Conservation (phyloP, 2,888 invertebrate species). For the Phaonia tiefii region DNA sequence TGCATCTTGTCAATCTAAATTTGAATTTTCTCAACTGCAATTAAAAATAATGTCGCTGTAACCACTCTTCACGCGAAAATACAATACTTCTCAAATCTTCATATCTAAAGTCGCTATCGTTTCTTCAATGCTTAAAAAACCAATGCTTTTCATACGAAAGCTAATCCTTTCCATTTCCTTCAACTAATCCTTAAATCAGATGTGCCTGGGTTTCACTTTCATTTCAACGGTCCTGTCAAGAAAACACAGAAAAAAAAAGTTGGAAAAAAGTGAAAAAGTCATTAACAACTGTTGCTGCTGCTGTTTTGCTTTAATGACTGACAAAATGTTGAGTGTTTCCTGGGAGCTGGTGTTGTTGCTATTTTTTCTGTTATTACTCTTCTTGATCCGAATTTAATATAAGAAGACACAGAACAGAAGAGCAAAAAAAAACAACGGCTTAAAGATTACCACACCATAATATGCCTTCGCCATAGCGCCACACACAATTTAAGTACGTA, state of each 20-base stretch:
- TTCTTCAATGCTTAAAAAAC: no score
- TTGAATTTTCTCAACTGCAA: no score
- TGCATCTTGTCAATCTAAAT: no score
- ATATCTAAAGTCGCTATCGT: no score
- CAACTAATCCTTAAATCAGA: background rate
- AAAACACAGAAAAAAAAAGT: slow-evolving; percentile 4
- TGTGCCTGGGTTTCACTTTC: slow-evolving; percentile 27
- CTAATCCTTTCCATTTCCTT: slow-evolving; percentile 9
- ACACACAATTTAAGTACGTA: slow-evolving; percentile 22
- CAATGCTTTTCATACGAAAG: background rate
- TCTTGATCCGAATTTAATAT: slow-evolving; percentile 9
- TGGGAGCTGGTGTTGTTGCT: background rate
- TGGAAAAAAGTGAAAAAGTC: slow-evolving; percentile 35
- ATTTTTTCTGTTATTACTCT: background rate
- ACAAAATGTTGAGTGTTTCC: slow-evolving; percentile 33
- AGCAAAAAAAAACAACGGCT: slow-evolving; percentile 8
- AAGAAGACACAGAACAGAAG: background rate
- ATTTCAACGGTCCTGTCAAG: slow-evolving; percentile 1
- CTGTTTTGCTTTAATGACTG: slow-evolving; percentile 51
- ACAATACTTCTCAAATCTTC: no score
- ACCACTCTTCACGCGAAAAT: no score
- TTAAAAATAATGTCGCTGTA: no score
- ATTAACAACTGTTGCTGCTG: slow-evolving; percentile 61
- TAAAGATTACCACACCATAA: slow-evolving; percentile 50
- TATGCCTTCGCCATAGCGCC: slow-evolving; percentile 50